Evolutionary conservation across 1,140 invertebrate genomes (phyloP).

Genomic region (Diorhabda sublineata): DNA sequence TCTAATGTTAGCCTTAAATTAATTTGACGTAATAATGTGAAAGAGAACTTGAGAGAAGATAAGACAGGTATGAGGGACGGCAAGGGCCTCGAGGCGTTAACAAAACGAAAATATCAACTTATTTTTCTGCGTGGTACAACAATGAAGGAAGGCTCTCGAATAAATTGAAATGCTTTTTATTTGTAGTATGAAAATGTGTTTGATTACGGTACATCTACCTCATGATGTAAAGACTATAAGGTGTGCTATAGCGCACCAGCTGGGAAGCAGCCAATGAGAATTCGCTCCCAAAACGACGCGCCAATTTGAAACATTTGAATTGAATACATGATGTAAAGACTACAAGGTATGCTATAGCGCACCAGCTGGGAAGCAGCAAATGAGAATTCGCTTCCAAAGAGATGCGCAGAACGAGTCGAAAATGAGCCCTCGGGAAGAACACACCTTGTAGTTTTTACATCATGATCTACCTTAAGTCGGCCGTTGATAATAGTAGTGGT

Average conservation of each 20-base stretch:
- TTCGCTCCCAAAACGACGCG: too few species aligned
- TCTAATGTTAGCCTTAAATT: conserved; percentile 40
- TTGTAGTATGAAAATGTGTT: conserved; percentile 17
- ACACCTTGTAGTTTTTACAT: neutral
- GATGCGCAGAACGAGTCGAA: too few species aligned
- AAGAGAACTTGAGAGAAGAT: conserved; percentile 28
- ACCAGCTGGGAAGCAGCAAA: too few species aligned
- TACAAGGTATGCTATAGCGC: too few species aligned
- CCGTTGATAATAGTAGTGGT: too few species aligned
- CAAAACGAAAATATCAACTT: conserved; percentile 16
- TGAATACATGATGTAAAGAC: conserved; percentile 5
- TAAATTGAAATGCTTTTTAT: conserved; percentile 26
- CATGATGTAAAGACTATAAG: neutral
- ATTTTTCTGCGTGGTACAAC: conserved; percentile 19
- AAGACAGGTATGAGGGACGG: conserved; percentile 11
- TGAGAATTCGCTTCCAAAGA: too few species aligned
- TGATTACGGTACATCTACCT: conserved; percentile 15
- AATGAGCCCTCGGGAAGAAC: too few species aligned
- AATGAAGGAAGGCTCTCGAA: conserved; percentile 12
- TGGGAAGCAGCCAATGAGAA: too few species aligned
- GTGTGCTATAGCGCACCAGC: too few species aligned
- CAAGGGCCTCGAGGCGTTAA: conserved; percentile 12
- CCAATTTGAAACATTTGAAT: too few species aligned
- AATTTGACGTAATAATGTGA: conserved; percentile 43
- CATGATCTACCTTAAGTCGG: too few species aligned